These are phyloP conservation scores for Dendrocincla tyrannina DNA, from an alignment of 2,797 vertebrate genomes.

Conservation along the genomic window DNA sequence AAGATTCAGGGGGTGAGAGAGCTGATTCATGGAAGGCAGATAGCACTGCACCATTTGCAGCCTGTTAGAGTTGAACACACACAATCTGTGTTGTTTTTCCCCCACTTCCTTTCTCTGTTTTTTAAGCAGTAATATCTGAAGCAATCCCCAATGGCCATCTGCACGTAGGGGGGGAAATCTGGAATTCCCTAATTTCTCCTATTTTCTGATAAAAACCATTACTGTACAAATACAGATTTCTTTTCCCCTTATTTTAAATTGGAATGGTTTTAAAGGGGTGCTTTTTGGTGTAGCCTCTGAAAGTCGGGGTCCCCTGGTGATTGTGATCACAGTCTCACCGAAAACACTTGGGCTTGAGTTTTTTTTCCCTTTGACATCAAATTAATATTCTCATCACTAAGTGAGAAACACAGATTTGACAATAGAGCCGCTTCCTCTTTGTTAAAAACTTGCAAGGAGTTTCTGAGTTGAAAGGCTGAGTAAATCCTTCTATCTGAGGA, in stretches of 20 bases:
- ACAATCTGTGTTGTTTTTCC: not conserved
- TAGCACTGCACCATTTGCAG: not conserved
- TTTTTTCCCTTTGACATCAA: not conserved
- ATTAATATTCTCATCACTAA: constrained; percentile 75
- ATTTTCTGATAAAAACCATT: constrained; percentile 42
- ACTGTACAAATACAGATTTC: not conserved
- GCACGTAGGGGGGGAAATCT: not conserved
- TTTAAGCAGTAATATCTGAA: constrained; percentile 30
- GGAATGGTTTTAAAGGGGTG: not conserved
- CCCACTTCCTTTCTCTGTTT: not conserved
- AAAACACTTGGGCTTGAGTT: not conserved
- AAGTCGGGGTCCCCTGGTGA: constrained; percentile 28
- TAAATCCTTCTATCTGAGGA: constrained; percentile 69
- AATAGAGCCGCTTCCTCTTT: constrained; percentile 63
- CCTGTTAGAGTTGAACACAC: not conserved
- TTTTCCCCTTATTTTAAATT: not conserved
- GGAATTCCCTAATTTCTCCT: constrained; percentile 47
- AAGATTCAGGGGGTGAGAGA: not conserved
- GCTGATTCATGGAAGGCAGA: not conserved
- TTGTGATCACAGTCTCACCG: constrained; percentile 28
- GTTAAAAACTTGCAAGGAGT: constrained; percentile 70
- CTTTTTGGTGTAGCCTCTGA: constrained; percentile 21
- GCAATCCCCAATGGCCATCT: constrained; percentile 45
- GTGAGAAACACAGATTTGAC: constrained; percentile 42
- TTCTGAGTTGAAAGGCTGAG: constrained; percentile 70